Base-by-base conservation (phyloP, 2,888 invertebrate genomes). In the Eledone cirrhosa region DNA sequence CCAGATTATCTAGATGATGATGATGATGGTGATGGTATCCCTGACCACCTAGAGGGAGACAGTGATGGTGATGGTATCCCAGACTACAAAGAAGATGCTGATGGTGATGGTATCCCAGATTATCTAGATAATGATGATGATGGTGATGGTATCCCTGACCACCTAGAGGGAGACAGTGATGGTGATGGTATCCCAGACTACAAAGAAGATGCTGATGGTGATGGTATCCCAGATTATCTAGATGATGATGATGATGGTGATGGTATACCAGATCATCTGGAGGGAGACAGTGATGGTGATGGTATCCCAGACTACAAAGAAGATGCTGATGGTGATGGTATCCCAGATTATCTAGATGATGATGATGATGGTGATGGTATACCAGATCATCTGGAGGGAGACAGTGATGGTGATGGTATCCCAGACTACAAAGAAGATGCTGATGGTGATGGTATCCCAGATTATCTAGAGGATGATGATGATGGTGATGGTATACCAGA, bases 401-500 rank as follows among this genome's bases (percentile, higher is more conserved):
- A 89, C 81, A 83, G 81, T 76, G 87, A 89, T 82, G 87, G 84
- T 76, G 80, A 81, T 59, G 84, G 82, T 14, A 84, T 41, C 80
- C 82, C 48, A 84, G 84, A 84, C 69, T 85, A 86, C 78, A 86
- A 87, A 78, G 87, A 86, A 29, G 85, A 86, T 41, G 85, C 81
- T 14, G 83, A 86, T 80, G 82, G 85, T 63, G 82, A 87, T 81
- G 86, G 88, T 16, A 85, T 88, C 78, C 86, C 87, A 11, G 86
- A 89, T 80, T 77, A 85, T 59, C 19, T 84, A 16, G 48, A 78
- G 83, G 87, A 87, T 77, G 78, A 82, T 41, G 84, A 80, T 79
- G 87, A 88, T 80, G 86, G 86, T 65, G 89, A 89, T 82, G 89
- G 88, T 27, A 88, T 89, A 41, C 89, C 89, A 13, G 89, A 89